Percentiles rank a stretch among this genome's conserved stretches.
Conservation (phyloP, 2,113 vertebrate species). For the Crotophaga sulcirostris region DNA sequence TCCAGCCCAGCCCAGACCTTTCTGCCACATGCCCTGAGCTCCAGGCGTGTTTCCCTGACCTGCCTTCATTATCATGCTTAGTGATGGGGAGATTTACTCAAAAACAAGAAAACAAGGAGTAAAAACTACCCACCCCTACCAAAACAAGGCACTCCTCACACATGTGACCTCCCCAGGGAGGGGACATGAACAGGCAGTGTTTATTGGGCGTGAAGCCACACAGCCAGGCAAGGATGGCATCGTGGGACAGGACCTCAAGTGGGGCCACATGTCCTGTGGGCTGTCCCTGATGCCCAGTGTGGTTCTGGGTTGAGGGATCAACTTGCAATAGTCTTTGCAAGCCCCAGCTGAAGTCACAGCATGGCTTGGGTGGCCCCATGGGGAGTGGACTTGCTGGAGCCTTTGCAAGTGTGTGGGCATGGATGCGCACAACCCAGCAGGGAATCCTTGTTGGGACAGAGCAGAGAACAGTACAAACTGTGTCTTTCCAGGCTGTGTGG, state of each 20-base stretch:
- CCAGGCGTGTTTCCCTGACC: slow-evolving; percentile 13
- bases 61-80: slow-evolving; percentile 49
- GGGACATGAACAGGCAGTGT: neutral
- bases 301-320: neutral
- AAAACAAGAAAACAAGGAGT: slow-evolving; percentile 39
- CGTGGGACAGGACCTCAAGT: neutral
- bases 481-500: neutral
- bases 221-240: neutral
- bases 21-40: neutral
- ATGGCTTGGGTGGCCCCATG: neutral
- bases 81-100: slow-evolving; percentile 28
- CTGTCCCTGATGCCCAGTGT: accelerated
- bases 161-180: accelerated
- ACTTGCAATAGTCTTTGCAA: neutral
- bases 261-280: neutral
- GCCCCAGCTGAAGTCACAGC: neutral
- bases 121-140: neutral
- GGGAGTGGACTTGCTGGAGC: neutral
- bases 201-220: neutral
- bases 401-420: accelerated
- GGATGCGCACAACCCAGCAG: neutral
- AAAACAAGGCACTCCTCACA: neutral
- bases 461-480: neutral
- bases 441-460: neutral
- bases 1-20: slow-evolving; percentile 59